Evolutionary conservation across 1,140 invertebrate species (phyloP), one percentile per base, ranked within the genome.

Genomic region (Trichogramma pretiosum): DNA sequence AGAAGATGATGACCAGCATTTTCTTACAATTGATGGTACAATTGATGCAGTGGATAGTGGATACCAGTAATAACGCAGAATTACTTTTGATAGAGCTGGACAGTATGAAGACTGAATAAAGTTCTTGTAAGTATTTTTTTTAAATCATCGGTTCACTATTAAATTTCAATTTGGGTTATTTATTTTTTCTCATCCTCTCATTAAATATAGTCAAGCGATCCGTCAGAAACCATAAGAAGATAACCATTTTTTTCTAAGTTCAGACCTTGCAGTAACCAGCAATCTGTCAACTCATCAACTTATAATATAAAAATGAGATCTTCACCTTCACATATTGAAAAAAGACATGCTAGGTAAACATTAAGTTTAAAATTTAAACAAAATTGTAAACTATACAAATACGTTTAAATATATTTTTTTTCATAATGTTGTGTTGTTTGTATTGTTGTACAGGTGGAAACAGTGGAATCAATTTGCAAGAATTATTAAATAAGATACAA

Each of bases 31-130:
- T 98, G 44, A 90, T 44, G 96, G 95, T 7, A 88, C 83, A 32
- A 92, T 99, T 52, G 94, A 98, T 73, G 96, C 93, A 28, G 85
- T 98, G n/a, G 93, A 98, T 64, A 94, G 93, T 2, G 86, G 91
- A 3, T 93, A 94, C 62, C 93, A 94, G 62, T 93, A 90, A n/a
- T 99, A n/a, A n/a, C n/a, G 99, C 64, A 78, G 96, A 59, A 91
- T 99, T 46, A 93, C 90, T 1, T 99, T 99, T 74, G 94, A 98
- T 66, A 77, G 93, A 48, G 80, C 82, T 33, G 93, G 92, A 11
- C 73, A 98, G 22, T 94, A 93, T 5, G 96, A 93, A 10, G 91
- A 95, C 67, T 95, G 93, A 43, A 85, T 75, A 93, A 97, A 82
- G 93, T 98, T 52, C 72, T 95, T 62, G 79, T 82, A 67, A 65